These are phyloP conservation scores for Danio rerio DNA, from an alignment of 2,113 vertebrate genomes.

Conservation along the genomic window GRCz12tu NC_133190.1:38224001-38224500, in stretches of 20 bases:
- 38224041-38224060: too few relatives aligned
- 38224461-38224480: slow-evolving; percentile 24
- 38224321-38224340: neutral
- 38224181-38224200: neutral
- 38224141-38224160: too few relatives aligned
- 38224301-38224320: neutral
- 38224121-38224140: too few relatives aligned
- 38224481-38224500: neutral
- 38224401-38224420: neutral
- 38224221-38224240: neutral
- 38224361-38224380: neutral
- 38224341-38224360: neutral
- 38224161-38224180: too few relatives aligned
- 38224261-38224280: neutral
- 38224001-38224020: too few relatives aligned
- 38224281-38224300: too few relatives aligned
- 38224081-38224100: too few relatives aligned
- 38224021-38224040: too few relatives aligned
- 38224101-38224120: too few relatives aligned
- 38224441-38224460: slow-evolving; percentile 4
- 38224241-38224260: neutral
- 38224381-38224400: neutral
- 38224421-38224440: neutral
- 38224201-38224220: neutral
- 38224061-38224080: too few relatives aligned